These are phyloP conservation scores for Clarias pachynema DNA, from an alignment of 2,797 vertebrate genomes.

Conservation along the genomic window DNA sequence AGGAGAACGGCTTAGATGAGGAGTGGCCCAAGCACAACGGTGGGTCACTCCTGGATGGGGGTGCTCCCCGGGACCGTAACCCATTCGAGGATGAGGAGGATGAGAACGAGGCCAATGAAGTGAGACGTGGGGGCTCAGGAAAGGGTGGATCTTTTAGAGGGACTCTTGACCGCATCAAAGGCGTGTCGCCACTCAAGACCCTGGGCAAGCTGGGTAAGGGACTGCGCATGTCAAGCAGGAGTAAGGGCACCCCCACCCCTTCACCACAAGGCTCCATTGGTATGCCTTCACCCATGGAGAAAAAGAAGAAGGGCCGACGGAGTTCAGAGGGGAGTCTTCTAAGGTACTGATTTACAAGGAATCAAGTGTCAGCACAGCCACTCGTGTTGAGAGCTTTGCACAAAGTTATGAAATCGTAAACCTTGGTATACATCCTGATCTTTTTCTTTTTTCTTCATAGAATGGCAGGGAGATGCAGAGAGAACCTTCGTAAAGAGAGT, in stretches of 20 bases:
- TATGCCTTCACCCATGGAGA: constrained; percentile 67
- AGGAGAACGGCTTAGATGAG: constrained; percentile 59
- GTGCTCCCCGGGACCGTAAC: constrained; percentile 71
- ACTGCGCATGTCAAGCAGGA: constrained; percentile 69
- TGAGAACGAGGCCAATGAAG: constrained; percentile 79
- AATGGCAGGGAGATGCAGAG: constrained; percentile 75
- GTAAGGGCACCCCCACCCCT: constrained; percentile 62
- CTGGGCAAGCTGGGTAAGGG: constrained; percentile 77
- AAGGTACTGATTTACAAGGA: constrained; percentile 59
- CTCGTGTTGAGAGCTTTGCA: neutral
- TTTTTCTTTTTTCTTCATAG: constrained; percentile 52
- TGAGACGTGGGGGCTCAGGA: constrained; percentile 66
- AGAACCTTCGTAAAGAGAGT: constrained; percentile 70
- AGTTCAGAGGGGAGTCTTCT: constrained; percentile 86
- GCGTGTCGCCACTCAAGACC: constrained; percentile 73
- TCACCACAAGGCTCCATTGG: constrained; percentile 71
- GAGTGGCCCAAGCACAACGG: constrained; percentile 60
- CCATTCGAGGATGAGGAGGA: constrained; percentile 81
- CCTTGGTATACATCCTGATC: neutral
- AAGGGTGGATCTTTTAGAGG: constrained; percentile 71
- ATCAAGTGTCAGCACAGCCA: neutral
- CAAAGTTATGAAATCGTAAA: neutral
- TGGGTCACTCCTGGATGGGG: constrained; percentile 72
- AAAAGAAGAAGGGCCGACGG: constrained; percentile 79
- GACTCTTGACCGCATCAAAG: constrained; percentile 64